Percentiles rank a stretch among this genome's conserved stretches.
These are phyloP conservation scores for Microctenopoma steveboyesi DNA, from an alignment of 2,797 vertebrate species.

Conservation along the genomic window DNA sequence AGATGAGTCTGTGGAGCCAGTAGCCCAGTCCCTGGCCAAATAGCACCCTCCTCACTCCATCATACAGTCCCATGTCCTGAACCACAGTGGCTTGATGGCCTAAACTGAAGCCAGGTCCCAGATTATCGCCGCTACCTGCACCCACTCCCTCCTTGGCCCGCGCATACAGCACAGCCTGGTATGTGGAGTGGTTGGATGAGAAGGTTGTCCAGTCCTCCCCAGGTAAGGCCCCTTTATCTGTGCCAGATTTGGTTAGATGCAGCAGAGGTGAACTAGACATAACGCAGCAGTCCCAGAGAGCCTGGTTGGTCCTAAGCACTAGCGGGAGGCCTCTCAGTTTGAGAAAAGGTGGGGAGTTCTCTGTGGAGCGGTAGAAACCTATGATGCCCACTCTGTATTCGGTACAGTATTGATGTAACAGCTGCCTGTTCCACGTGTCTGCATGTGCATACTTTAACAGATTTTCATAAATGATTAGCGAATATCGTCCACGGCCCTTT, in stretches of 20 bases:
- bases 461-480: constrained; percentile 94
- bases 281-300: constrained; percentile 90
- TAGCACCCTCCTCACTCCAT: constrained; percentile 93
- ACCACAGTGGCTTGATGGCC: constrained; percentile 89
- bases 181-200: constrained; percentile 94
- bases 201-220: constrained; percentile 97
- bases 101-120: constrained; percentile 63
- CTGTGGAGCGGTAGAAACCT: constrained; percentile 95
- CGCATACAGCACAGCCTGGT: constrained; percentile 91
- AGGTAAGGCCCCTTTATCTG: constrained; percentile 89
- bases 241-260: constrained; percentile 89
- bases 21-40: constrained; percentile 96
- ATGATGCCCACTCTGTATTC: constrained; percentile 97
- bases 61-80: constrained; percentile 93
- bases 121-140: constrained; percentile 73
- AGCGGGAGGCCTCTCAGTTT: constrained; percentile 90
- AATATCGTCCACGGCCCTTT: constrained; percentile 91
- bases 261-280: constrained; percentile 91
- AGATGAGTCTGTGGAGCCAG: constrained; percentile 96
- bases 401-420: constrained; percentile 96
- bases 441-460: constrained; percentile 94
- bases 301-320: constrained; percentile 91
- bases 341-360: constrained; percentile 89
- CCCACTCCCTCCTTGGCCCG: constrained; percentile 77
- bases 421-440: constrained; percentile 95